Evolutionary conservation across 1,140 invertebrate species (phyloP), one percentile per base, ranked within the genome.

Genomic region (Diachasmimorpha longicaudata): DNA sequence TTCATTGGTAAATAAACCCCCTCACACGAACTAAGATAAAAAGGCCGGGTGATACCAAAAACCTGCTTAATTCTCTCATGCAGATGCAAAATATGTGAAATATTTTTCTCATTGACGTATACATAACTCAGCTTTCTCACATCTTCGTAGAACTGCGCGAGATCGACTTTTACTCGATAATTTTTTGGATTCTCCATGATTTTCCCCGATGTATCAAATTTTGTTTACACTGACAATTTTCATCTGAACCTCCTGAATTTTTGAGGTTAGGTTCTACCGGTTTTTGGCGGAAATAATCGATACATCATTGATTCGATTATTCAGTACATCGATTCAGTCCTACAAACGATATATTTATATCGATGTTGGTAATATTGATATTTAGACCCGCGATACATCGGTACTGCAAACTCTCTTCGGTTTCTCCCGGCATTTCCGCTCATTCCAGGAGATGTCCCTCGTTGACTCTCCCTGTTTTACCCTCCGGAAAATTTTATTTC

Each of bases 151-250:
- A 79, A 82, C n/a, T 79, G 77, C 0, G 83, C 80, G 10, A 87
- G 68, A 74, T 87, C 78, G 0, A 85, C 69, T 74, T 82, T 85
- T 0, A 85, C n/a, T 0, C 84, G 78, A 74, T 82, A 86, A 79
- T 84, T 79, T 6, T 68, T 39, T 14, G 68, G 68, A n/a, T 8
- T 70, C 68, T 21, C 31, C 77, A 78, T 75, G 39, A 55, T 75
- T 71, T 72, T 31, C 31, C 31, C 31, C 6, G 31, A 66, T 31
- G 31, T 66, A 31, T 66, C 31, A 16, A 46, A 11, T 46, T 46
- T 46, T 46, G 44, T 46, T 46, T 46, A 46, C 44, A 58, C 52
- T 1, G 21, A 58, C 3, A 77, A 37, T 76, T 72, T 25, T 46
- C 44, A 46, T n/a, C 44, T n/a, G 44, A n/a, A 3, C 11, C 4